Percentiles rank a stretch among this genome's conserved stretches.
Conservation (phyloP, 2,113 vertebrate species). For the Ictalurus furcatus region DNA sequence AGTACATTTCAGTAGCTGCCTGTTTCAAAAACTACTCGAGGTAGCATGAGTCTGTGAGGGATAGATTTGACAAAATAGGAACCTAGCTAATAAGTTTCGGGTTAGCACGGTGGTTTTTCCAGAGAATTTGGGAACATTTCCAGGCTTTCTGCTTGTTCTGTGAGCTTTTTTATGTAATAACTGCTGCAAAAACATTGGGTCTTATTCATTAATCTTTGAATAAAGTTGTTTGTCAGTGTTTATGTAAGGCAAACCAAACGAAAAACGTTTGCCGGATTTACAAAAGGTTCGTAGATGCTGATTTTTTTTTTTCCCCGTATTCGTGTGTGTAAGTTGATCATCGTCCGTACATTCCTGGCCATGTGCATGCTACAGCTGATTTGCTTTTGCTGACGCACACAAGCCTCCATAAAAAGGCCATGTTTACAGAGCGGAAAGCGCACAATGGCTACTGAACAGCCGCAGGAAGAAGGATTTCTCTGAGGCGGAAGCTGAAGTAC, state of each 20-base stretch:
- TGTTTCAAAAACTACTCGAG: constrained; percentile 53
- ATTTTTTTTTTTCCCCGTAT: not conserved
- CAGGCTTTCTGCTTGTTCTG: not conserved
- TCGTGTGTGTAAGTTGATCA: not conserved
- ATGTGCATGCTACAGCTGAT: not conserved
- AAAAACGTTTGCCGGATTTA: not conserved
- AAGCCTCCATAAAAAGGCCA: not conserved
- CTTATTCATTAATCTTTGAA: not conserved
- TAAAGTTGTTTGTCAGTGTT: not conserved
- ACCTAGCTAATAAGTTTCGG: not conserved
- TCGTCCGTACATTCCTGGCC: not conserved
- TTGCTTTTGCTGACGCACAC: not conserved
- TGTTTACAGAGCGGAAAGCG: not conserved
- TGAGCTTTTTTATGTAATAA: not conserved
- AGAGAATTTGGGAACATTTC: not conserved
- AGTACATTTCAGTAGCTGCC: constrained; percentile 57
- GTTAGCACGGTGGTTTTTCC: not conserved
- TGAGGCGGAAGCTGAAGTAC: not conserved
- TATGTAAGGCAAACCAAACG: not conserved
- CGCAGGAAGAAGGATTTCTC: not conserved
- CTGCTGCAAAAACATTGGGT: not conserved
- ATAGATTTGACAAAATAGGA: not conserved
- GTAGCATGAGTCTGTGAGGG: not conserved
- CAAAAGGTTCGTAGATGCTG: not conserved
- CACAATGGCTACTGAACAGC: not conserved